phyloP scores from a whole-genome alignment of 2,113 vertebrate genomes.

The Microtus richardsoni region DNA sequence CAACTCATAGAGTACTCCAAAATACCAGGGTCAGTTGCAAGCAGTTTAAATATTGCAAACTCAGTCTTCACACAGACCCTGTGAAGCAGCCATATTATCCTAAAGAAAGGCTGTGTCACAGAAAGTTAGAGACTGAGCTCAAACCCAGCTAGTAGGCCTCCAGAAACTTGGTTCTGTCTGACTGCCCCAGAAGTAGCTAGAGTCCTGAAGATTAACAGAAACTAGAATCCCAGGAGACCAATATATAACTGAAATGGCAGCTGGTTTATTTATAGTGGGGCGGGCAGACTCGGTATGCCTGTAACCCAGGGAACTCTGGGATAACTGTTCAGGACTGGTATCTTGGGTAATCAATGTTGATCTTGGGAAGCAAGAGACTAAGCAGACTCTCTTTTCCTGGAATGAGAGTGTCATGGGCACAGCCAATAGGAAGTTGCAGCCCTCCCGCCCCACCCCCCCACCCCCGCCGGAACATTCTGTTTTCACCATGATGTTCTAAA shows the following conservation, averaged over 20 bases:
- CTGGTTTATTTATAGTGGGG: not conserved
- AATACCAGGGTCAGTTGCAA: not conserved
- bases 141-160: not conserved
- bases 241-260: not conserved
- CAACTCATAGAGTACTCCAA: not conserved
- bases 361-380: not conserved
- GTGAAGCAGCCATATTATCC: not conserved
- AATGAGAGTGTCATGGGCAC: not conserved
- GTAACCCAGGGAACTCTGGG: not conserved
- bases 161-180: slow-evolving; percentile 42
- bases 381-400: slow-evolving; percentile 4
- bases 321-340: not conserved
- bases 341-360: not conserved
- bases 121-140: not conserved
- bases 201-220: not conserved
- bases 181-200: not conserved
- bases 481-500: not conserved
- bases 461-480: not conserved
- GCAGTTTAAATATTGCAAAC: not conserved
- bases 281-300: not conserved
- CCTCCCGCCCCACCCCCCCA: not conserved
- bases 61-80: not conserved
- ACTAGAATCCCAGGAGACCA: not conserved
- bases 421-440: not conserved
- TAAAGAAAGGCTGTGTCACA: not conserved